Percentiles rank a stretch among this genome's conserved stretches.
phyloP scores from a whole-genome alignment of 2,888 invertebrate genomes.

The Buathra laborator region DNA sequence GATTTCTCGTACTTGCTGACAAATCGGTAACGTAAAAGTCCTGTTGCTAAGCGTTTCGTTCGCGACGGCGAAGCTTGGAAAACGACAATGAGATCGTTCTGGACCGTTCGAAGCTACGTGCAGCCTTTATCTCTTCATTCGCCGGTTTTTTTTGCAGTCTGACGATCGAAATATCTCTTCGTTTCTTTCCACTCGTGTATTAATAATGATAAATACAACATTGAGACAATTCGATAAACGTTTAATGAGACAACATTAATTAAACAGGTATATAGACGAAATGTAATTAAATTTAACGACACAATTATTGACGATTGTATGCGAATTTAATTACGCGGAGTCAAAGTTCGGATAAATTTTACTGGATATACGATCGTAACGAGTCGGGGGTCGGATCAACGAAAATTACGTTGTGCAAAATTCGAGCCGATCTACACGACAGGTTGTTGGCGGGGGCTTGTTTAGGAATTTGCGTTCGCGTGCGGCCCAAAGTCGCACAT shows the following conservation, averaged over 20 bases:
- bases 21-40: slow-evolving; percentile 66
- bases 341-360: not conserved
- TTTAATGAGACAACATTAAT: not conserved
- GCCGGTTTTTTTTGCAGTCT: slow-evolving; percentile 76
- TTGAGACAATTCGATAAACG: not conserved
- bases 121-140: slow-evolving; percentile 2
- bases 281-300: no score
- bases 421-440: slow-evolving; percentile 48
- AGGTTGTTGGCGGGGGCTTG: slow-evolving; percentile 54
- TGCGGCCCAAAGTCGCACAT: slow-evolving; percentile 64
- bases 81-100: slow-evolving; percentile 70
- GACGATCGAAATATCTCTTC: slow-evolving; percentile 31
- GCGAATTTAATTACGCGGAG: not conserved
- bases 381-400: not conserved
- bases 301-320: no score
- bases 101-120: slow-evolving; percentile 36
- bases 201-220: not conserved
- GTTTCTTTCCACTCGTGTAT: not conserved
- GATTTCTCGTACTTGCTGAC: slow-evolving; percentile 62
- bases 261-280: no score
- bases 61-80: not conserved
- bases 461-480: slow-evolving; percentile 68
- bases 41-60: not conserved
- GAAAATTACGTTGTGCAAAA: not conserved
- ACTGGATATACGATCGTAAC: not conserved